Evolutionary conservation across 2,113 vertebrate genomes (phyloP), one percentile per base, ranked within the genome.

Genomic region (Damaliscus lunatus): DNA sequence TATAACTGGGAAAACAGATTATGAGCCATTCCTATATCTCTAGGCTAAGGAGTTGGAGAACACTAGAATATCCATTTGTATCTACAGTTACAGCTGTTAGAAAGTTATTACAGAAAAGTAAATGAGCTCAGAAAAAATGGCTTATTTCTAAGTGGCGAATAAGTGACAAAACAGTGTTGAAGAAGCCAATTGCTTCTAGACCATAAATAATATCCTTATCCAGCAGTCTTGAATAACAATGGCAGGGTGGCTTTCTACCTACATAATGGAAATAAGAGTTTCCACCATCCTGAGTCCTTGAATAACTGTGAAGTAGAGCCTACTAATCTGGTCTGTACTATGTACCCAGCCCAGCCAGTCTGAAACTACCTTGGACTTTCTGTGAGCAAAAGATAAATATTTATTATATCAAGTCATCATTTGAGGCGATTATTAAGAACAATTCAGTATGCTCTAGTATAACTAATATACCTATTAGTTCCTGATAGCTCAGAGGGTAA

Each of bases 61-160:
- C 4, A 4, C 25, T 89, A 25, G 23, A 77, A 17, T 17, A 46
- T 64, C 86, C 77, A 25, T 64, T 62, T 62, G 3, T 50, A 11
- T 57, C 84, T 93, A 52, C 3, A 90, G 33, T 33, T 80, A 31
- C 0, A 29, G 25, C 14, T 55, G 88, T 88, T 62, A 88, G 19
- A 31, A 95, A 94, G 31, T 80, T 96, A 92, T 82, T 88, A 52
- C 4, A 48, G n/a, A 94, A 91, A 94, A 87, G 88, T 74, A 62
- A 83, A 92, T 77, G 5, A 53, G 5, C 31, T 77, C 14, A 55
- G 46, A 27, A 40, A 52, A 91, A 94, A 17, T 6, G 43, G 12
- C 52, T 87, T 67, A 55, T 88, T 53, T 60, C 77, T 46, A 88
- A 60, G 53, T 57, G 88, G 48, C 67, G 62, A 93, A 74, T 53